Evolutionary conservation across 2,113 vertebrate species (phyloP), one percentile per base, ranked within the genome.

Genomic region (Cololabis saira): DNA sequence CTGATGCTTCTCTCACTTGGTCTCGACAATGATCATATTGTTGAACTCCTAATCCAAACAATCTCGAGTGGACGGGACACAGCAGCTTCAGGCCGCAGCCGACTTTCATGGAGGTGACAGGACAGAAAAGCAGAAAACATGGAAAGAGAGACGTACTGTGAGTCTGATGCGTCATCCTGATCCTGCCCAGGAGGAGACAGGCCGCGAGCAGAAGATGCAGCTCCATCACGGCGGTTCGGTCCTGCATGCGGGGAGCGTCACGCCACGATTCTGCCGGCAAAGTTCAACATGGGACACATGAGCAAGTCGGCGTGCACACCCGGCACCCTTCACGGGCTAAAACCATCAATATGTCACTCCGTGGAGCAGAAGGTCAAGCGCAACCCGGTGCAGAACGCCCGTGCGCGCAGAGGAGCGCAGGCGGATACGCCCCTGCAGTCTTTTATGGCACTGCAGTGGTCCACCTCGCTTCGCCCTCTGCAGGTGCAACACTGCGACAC

Each of bases 181-280:
- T 56, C 61, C 74, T 90, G 76, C 83, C 84, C 27, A 88, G 64
- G 43, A 90, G 61, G 51, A 92, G 60, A 43, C 84, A 88, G 54
- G 66, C 67, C 33, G 73, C 48, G 64, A 85, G 51, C 69, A 85
- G 33, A 16, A 87, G 59, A 3, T 85, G 83, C 67, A 76, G 66
- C 79, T 89, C 90, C 91, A 92, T 92, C 58, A 14, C 48, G 70
- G 56, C 0, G 15, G 7, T 17, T 70, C 55, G 13, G 58, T 49
- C 65, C 47, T 11, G 71, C 65, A 43, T 11, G 71, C 42, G 55
- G 42, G 71, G 67, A 24, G 61, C 63, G 80, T 66, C 64, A 70
- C 62, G 18, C 12, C 61, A 37, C 51, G 55, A 49, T 45, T 42
- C 37, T 16, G 27, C 78, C 75, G 65, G 10, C 10, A 27, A 64